Evolutionary conservation across 2,888 invertebrate genomes (phyloP), one percentile per base, ranked within the genome.

Genomic region (Cataglyphis altisquamis): DNA sequence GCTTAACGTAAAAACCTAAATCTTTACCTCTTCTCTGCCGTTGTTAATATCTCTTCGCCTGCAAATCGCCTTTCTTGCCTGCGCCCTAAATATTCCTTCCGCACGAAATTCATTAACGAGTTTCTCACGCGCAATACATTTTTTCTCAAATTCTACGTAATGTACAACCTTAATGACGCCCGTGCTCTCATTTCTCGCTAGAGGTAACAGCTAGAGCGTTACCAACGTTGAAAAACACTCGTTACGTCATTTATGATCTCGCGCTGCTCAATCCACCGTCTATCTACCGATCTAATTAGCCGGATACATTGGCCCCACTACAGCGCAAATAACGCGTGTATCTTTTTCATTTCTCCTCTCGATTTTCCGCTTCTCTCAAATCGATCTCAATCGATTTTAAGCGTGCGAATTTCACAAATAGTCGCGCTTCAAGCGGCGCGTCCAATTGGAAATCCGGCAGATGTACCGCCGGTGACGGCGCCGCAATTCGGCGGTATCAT

Each of bases 251-350:
- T 55, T 66, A 39, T 21, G 55, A 67, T 29, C 36, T 60, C 32
- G 18, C 64, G 29, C 64, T 32, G 39, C 45, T 63, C 25, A 45
- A n/a, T 45, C 45, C 36, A 29, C 66, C 12, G 25, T n/a, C 57
- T 57, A 72, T 62, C 48, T 66, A 21, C 55, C 55, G 60, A 67
- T 55, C 74, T 85, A 82, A 86, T 84, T 84, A 63, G 77, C 21
- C 64, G 52, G 52, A 84, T 86, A 73, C 70, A 57, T 83, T 70
- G 25, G 45, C 45, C 25, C 41, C 12, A 25, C 72, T 18, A 52
- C 39, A 36, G 29, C 21, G 15, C 36, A n/a, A 8, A 21, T 15
- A 83, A 12, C 1, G 32, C 45, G 45, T 3, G 5, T 73, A 39
- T 57, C 83, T 85, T 70, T 85, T 78, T 66, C 55, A 55, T 72